phyloP scores from a whole-genome alignment of 2,797 vertebrate genomes.

The Darevskia nairensis region DNA sequence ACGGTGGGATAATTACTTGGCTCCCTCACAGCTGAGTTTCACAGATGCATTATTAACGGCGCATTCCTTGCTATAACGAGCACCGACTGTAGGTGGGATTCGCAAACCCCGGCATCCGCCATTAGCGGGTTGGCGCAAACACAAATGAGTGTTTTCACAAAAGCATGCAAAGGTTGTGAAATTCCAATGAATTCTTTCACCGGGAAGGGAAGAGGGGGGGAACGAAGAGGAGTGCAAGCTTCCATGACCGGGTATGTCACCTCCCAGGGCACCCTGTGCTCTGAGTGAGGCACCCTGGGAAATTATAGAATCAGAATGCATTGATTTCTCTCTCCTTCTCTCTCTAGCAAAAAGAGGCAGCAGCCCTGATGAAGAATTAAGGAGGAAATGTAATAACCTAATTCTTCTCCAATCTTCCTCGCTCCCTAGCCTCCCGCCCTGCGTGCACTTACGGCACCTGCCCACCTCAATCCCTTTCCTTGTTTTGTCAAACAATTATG shows the following conservation, averaged over 20 bases:
- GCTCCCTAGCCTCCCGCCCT: background rate
- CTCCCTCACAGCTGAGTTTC: conserved; percentile 99
- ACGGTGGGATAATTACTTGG: conserved; percentile 98
- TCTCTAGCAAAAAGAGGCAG: conserved; percentile 72
- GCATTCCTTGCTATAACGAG: conserved; percentile 91
- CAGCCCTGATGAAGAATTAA: conserved; percentile 85
- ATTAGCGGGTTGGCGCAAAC: conserved; percentile 94
- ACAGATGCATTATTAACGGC: conserved; percentile 97
- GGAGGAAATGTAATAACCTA: conserved; percentile 81
- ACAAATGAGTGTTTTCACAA: conserved; percentile 91
- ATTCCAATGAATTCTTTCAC: conserved; percentile 83
- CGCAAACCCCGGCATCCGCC: conserved; percentile 91
- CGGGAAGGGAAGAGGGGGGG: conserved; percentile 35
- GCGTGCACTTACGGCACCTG: background rate
- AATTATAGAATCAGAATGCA: conserved; percentile 93
- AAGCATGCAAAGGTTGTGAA: conserved; percentile 86
- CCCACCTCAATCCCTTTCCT: background rate
- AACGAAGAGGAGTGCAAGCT: conserved; percentile 78
- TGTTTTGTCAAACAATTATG: conserved; percentile 30
- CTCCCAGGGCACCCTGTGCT: conserved; percentile 81
- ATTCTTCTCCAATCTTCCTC: conserved; percentile 72
- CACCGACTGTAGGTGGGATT: conserved; percentile 89
- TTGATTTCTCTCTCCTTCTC: conserved; percentile 83
- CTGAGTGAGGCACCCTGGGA: conserved; percentile 89
- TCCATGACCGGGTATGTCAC: conserved; percentile 89